Evolutionary conservation across 1,140 invertebrate genomes (phyloP), one percentile per base, ranked within the genome.

Genomic region (Stegodyphus dumicola): DNA sequence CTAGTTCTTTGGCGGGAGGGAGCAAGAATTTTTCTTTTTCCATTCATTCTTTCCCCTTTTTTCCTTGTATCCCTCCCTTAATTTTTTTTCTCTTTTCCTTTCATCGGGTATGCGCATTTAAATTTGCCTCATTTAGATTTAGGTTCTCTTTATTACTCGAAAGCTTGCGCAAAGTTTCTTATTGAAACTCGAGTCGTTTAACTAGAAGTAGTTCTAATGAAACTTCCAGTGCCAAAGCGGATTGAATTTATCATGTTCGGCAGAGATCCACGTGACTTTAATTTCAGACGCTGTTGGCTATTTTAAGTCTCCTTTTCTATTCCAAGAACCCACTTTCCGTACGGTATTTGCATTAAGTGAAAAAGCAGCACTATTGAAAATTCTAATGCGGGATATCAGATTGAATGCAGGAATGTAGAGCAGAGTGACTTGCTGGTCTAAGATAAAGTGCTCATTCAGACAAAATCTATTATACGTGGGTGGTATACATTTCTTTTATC

Each of bases 21-120:
- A 33, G 33, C 33, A 33, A 33, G 33, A 33, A 33, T 33, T 33
- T 51, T 48, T 71, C 33, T 51, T 71, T 13, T 71, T 33, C 33
- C 33, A 33, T 33, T 3, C 33, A 3, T 33, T 33, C 33, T 33
- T 33, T 33, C 33, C 33, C 33, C 33, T 33, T 33, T 33, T 33
- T 33, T 33, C 33, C 33, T 33, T 33, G 33, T 1, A 33, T 33
- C 33, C 33, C 33, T 33, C 33, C 33, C 33, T 33, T n/a, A 33
- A 13, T 33, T 69, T 69, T 17, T 69, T 18, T 17, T 17, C 18
- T 69, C 18, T 69, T 71, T 71, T 71, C 33, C 7, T 48, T 71
- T 71, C 69, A 71, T 71, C 69, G 5, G 51, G 69, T 71, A 71
- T 71, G 69, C 69, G 69, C 69, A 71, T 71, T 71, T 71, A 71